A percentile compares a stretch with the other conserved stretches of the same genome.
phyloP scores from a whole-genome alignment of 2,113 vertebrate genomes.

The Sula dactylatra region DNA sequence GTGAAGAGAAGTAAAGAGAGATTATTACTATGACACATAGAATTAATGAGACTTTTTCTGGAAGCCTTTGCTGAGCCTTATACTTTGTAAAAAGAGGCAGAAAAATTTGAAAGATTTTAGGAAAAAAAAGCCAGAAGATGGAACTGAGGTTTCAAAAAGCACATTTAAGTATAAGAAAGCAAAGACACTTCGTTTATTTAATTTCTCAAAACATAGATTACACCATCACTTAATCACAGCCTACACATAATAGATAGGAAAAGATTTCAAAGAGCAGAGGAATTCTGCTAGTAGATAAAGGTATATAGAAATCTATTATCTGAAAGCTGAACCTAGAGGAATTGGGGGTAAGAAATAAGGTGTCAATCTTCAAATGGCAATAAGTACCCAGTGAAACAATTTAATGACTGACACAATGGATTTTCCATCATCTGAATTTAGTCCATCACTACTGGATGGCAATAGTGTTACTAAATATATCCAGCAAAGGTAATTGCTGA shows the following conservation, averaged over 20 bases:
- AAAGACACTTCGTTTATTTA: neutral
- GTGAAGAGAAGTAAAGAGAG: neutral
- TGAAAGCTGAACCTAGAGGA: neutral
- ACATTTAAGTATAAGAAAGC: neutral
- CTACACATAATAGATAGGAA: neutral
- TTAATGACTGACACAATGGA: neutral
- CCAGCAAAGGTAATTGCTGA: neutral
- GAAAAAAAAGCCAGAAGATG: neutral
- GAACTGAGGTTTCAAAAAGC: neutral
- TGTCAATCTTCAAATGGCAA: neutral
- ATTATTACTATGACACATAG: neutral
- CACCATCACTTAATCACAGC: neutral
- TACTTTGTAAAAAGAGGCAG: neutral
- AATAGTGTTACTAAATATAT: neutral
- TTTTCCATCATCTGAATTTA: constrained; percentile 25
- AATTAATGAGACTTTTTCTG: constrained; percentile 33
- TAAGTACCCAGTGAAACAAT: neutral
- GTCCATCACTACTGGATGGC: neutral
- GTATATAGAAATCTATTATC: neutral
- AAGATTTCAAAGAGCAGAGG: neutral
- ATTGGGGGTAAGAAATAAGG: neutral
- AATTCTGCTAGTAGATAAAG: neutral
- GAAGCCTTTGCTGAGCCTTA: neutral
- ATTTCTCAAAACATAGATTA: neutral
- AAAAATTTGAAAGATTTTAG: neutral